phyloP scores from a whole-genome alignment of 2,797 vertebrate genomes.

The Halcyon leucocephala region DNA sequence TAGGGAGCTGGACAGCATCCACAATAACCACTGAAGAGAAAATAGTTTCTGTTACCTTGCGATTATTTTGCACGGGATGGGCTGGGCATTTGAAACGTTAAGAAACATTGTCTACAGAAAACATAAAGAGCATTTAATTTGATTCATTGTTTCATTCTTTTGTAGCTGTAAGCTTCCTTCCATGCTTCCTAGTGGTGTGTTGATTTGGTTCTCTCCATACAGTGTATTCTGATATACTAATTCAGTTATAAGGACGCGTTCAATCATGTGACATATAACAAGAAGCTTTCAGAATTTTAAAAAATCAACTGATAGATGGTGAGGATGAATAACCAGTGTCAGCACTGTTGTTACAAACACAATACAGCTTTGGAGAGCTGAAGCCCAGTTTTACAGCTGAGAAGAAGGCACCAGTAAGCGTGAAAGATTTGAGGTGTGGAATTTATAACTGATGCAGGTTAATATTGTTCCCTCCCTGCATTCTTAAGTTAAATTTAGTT shows the following conservation, averaged over 20 bases:
- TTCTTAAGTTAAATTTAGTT: neutral
- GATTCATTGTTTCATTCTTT: accelerated
- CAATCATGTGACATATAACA: neutral
- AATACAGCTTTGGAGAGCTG: neutral
- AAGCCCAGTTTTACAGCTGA: neutral
- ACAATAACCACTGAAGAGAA: neutral
- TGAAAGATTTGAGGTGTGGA: neutral
- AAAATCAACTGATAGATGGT: neutral
- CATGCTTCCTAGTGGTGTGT: neutral
- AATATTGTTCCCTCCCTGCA: neutral
- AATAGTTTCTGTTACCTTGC: neutral
- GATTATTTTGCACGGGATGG: neutral
- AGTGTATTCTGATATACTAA: neutral
- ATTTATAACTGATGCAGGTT: neutral
- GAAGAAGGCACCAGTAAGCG: neutral
- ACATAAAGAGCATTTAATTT: neutral
- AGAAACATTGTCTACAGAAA: neutral
- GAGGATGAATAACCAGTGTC: neutral
- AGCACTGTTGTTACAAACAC: neutral
- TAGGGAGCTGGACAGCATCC: neutral
- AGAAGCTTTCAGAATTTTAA: neutral
- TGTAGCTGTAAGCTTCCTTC: neutral
- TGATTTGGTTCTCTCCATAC: neutral
- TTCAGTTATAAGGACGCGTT: neutral
- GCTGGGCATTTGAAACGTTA: neutral